Base-by-base conservation (phyloP, 2,797 vertebrate genomes). In the Leptoclinus maculatus region DNA sequence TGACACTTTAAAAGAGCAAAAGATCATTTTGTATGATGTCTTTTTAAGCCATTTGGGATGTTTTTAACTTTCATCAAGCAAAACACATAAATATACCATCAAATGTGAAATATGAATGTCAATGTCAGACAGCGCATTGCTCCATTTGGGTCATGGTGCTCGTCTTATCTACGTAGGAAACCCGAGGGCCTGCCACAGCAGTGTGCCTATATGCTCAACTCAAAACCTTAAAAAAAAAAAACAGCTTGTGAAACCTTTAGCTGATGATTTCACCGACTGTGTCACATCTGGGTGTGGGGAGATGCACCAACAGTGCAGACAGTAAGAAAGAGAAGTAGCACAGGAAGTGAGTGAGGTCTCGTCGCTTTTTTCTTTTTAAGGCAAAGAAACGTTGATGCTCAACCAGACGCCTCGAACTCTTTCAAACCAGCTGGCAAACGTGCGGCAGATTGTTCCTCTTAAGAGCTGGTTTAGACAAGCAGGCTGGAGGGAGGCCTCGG, bases 301-400 rank as follows among this genome's bases (percentile, higher is more conserved):
- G 47, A 76, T 71, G 84, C 74, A 67, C 74, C 87, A 47, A 80
- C 47, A 53, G 71, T 54, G 17, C 54, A 34, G 27, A 54, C 39
- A 32, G 34, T 7, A 34, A 86, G 78, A 94, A 92, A 56, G 90
- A 94, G 94, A 96, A 96, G 93, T 95, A 78, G 87, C 83, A 94
- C 94, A 95, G 95, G 95, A 96, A 96, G 94, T 94, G 78, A 82
- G 67, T 90, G 90, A 92, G 90, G 91, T 94, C 87, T 92, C 66
- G 85, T 90, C 91, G 2, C 10, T 38, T 10, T 38, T 38, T 10
- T 38, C 10, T 7, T 19, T n/a, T n/a, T 86, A 27, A 68, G 53
- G 76, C 66, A 49, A 57, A 80, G 71, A 87, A 69, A 78, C 74
- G 6, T 41, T 49, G 79, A 87, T 74, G 71, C 66, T 80, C 32